These are phyloP conservation scores for Cephalopachus bancanus DNA, from an alignment of 2,797 vertebrate genomes.

Conservation along the genomic window DNA sequence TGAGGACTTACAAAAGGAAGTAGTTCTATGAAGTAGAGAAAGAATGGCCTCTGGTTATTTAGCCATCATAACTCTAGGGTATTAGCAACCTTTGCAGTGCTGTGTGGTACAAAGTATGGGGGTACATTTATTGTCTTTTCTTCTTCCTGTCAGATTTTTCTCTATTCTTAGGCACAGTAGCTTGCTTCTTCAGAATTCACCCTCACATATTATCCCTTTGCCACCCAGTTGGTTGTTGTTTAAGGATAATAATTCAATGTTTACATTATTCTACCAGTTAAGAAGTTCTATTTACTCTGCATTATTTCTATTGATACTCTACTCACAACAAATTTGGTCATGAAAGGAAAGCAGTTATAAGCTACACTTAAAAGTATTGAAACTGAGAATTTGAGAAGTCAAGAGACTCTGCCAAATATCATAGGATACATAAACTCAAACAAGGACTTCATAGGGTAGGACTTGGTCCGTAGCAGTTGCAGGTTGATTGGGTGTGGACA, in stretches of 20 bases:
- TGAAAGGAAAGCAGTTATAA: neutral
- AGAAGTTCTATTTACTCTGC: conserved; percentile 1
- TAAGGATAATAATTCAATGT: neutral
- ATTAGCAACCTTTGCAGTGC: neutral
- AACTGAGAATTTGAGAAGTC: neutral
- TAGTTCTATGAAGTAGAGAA: neutral
- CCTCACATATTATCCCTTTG: neutral
- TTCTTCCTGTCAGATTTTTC: neutral
- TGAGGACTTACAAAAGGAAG: neutral
- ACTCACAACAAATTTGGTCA: neutral
- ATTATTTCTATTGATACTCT: neutral
- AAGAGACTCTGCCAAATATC: neutral
- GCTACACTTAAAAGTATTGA: neutral
- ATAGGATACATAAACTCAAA: neutral
- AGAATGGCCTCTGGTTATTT: neutral
- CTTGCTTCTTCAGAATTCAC: neutral
- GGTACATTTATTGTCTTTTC: neutral
- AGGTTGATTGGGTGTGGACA: neutral
- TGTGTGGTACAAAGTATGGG: neutral
- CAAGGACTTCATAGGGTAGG: neutral
- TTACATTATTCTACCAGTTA: neutral
- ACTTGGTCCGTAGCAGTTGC: no score
- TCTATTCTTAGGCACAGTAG: neutral
- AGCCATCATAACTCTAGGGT: neutral
- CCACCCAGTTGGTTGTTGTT: neutral